phyloP scores from a whole-genome alignment of 2,113 vertebrate genomes.

The Ornithorhynchus anatinus region DNA sequence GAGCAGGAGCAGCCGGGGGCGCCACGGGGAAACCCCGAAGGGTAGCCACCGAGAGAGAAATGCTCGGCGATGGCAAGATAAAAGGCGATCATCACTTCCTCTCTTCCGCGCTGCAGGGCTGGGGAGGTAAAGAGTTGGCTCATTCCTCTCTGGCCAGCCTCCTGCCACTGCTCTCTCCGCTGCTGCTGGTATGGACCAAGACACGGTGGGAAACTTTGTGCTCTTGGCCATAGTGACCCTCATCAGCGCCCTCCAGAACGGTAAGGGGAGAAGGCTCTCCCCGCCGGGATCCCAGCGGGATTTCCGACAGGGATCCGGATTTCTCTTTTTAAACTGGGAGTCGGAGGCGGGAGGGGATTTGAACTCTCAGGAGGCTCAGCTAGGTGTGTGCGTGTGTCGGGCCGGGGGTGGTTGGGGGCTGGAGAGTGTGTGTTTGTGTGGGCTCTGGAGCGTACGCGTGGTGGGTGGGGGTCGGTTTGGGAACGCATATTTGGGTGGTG shows the following conservation, averaged over 20 bases:
- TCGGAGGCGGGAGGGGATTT: background rate
- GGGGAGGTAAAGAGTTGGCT: background rate
- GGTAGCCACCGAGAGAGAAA: slow-evolving; percentile 16
- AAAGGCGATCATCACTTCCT: slow-evolving; percentile 63
- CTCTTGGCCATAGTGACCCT: slow-evolving; percentile 85
- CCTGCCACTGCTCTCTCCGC: too few species aligned
- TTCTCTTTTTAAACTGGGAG: too few species aligned
- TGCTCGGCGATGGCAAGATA: slow-evolving; percentile 52
- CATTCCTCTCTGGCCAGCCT: background rate
- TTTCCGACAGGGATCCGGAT: background rate
- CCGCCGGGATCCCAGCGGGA: background rate
- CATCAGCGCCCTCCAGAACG: slow-evolving; percentile 88
- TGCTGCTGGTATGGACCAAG: slow-evolving; percentile 75
- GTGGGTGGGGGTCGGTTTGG: too few species aligned
- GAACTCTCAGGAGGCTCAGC: background rate
- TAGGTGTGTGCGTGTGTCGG: too few species aligned
- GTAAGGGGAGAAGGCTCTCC: slow-evolving; percentile 69
- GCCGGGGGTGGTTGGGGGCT: too few species aligned
- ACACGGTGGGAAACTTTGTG: slow-evolving; percentile 79
- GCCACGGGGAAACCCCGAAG: background rate
- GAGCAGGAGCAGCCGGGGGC: background rate
- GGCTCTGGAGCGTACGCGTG: too few species aligned
- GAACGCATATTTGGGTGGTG: too few species aligned
- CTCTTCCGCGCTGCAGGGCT: slow-evolving; percentile 7
- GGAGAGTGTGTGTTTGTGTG: too few species aligned